These are phyloP conservation scores for Poecilia gillii DNA, from an alignment of 2,797 vertebrate genomes.

Conservation along the genomic window DNA sequence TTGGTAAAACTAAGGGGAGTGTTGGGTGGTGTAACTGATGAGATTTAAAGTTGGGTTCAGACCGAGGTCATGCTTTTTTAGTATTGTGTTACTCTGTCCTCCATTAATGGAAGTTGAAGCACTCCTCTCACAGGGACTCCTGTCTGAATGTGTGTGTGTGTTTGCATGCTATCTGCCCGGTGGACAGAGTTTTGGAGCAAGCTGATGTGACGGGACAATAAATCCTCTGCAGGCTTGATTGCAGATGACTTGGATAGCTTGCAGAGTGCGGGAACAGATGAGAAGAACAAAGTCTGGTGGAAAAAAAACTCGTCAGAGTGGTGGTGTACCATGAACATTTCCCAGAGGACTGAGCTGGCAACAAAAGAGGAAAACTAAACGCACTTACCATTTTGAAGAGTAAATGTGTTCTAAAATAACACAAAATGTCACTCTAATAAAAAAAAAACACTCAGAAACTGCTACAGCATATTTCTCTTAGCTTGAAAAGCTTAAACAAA, in stretches of 20 bases:
- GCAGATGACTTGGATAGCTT: constrained; percentile 22
- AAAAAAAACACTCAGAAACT: neutral
- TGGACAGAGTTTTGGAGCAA: constrained; percentile 21
- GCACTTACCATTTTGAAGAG: neutral
- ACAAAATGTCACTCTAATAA: neutral
- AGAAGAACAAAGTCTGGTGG: constrained; percentile 6
- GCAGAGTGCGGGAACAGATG: constrained; percentile 7
- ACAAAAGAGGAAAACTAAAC: neutral
- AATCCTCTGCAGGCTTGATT: constrained; percentile 31
- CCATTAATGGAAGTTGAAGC: constrained; percentile 2
- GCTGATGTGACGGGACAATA: constrained; percentile 38
- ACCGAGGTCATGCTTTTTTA: neutral
- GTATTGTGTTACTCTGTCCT: neutral
- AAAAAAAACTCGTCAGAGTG: neutral
- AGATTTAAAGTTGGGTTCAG: neutral
- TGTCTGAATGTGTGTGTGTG: constrained; percentile 9
- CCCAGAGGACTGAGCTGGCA: neutral
- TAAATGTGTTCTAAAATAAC: neutral
- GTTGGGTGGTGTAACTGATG: neutral
- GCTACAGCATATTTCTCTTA: neutral
- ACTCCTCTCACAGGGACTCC: neutral
- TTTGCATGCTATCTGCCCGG: neutral
- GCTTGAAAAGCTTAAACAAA: neutral
- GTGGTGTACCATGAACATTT: neutral
- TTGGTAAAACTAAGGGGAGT: neutral